Evolutionary conservation across 2,797 vertebrate genomes (phyloP).

Genomic region (Esox lucius): DNA sequence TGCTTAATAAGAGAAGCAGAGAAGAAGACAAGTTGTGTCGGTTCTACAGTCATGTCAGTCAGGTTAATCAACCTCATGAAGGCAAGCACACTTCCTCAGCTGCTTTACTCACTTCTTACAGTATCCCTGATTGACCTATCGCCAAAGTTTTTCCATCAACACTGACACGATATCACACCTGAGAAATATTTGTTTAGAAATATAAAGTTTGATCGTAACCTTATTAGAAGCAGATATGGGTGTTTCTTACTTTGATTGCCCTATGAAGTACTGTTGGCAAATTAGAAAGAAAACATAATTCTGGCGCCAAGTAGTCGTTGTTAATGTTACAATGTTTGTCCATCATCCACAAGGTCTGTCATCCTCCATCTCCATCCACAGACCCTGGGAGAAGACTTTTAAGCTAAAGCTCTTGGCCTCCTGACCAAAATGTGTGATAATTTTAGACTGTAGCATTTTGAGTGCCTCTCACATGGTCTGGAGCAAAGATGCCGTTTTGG

Average conservation of each 20-base stretch:
- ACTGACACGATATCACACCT: not conserved
- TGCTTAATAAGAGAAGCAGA: too few species aligned
- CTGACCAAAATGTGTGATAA: constrained; percentile 81
- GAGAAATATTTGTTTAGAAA: not conserved
- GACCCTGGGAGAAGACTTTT: constrained; percentile 63
- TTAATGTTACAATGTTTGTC: not conserved
- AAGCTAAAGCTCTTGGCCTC: constrained; percentile 64
- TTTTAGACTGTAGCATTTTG: constrained; percentile 72
- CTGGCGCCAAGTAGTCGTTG: not conserved
- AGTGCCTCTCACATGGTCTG: constrained; percentile 79
- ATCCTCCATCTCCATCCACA: constrained; percentile 36
- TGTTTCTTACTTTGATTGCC: not conserved
- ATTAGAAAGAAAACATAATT: not conserved
- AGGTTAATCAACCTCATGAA: not conserved
- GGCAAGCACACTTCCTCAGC: not conserved
- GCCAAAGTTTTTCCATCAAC: not conserved
- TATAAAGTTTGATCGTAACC: not conserved
- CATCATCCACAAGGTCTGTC: constrained; percentile 39
- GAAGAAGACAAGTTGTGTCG: too few species aligned
- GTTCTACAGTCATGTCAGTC: too few species aligned
- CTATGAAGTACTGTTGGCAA: not conserved
- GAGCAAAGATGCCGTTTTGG: constrained; percentile 77
- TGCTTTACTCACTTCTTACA: not conserved
- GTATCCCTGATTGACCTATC: not conserved
- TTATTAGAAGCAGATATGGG: not conserved